Conservation (phyloP, 2,113 vertebrate species). For the Perca fluviatilis region DNA sequence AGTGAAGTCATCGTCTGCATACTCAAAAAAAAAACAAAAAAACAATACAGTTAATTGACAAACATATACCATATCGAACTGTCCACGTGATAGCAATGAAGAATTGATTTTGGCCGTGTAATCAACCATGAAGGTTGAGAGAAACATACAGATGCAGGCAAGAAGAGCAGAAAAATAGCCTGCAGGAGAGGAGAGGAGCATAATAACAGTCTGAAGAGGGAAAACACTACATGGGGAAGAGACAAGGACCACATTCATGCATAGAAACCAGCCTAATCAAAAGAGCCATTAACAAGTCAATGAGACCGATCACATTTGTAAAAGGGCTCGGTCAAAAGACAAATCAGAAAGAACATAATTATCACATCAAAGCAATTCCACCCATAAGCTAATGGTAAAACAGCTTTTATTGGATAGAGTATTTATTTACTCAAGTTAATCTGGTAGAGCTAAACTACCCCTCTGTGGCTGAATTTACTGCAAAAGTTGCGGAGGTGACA, state of each 20-base stretch:
- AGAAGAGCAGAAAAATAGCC: constrained; percentile 33
- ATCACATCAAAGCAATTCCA: background rate
- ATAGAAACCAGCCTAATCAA: constrained; percentile 65
- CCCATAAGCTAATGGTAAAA: background rate
- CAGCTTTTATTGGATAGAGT: background rate
- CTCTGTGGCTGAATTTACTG: background rate
- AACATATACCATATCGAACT: constrained; percentile 1
- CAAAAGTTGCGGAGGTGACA: background rate
- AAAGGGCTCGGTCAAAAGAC: constrained; percentile 24
- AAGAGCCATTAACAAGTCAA: constrained; percentile 76
- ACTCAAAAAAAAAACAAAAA: background rate
- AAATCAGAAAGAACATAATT: constrained; percentile 3
- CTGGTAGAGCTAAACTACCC: background rate
- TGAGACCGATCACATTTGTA: constrained; percentile 55
- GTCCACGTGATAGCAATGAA: background rate
- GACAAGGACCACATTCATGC: constrained; percentile 80
- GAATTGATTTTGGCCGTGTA: background rate
- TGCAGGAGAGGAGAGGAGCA: constrained; percentile 30
- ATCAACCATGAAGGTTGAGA: constrained; percentile 10
- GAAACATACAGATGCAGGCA: constrained; percentile 15
- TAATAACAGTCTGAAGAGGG: constrained; percentile 54
- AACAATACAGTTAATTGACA: background rate
- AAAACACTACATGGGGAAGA: constrained; percentile 47
- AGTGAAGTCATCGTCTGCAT: background rate
- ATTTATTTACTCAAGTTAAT: background rate